Evolutionary conservation across 1,140 invertebrate species (phyloP), one percentile per base, ranked within the genome.

Genomic region (Panonychus citri): DNA sequence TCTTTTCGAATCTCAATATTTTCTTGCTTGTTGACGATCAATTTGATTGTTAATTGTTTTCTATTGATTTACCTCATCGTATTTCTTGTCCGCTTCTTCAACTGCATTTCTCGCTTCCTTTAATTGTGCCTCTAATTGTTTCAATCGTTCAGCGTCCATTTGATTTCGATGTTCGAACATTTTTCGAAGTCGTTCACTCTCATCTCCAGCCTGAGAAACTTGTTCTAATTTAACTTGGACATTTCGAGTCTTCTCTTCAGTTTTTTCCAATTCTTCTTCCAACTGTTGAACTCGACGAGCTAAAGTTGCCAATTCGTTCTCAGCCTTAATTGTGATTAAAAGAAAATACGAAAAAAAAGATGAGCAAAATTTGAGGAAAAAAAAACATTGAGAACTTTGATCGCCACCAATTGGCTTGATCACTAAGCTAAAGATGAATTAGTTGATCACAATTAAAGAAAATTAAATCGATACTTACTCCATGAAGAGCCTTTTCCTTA

Each of bases 1-100:
- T n/a, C n/a, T n/a, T n/a, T n/a, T n/a, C n/a, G n/a, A n/a, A n/a
- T n/a, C n/a, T n/a, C n/a, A n/a, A n/a, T n/a, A n/a, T n/a, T n/a
- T n/a, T n/a, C n/a, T n/a, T n/a, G n/a, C n/a, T n/a, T n/a, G n/a
- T n/a, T n/a, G n/a, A n/a, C n/a, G n/a, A n/a, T n/a, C n/a, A n/a
- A n/a, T n/a, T n/a, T n/a, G 39, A 3, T 40, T 7, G 19, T 7
- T 13, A 40, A 12, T 3, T 13, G 13, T 26, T 12, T 49, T 17
- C 24, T 12, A 48, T 28, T 54, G 49, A 95, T 94, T 93, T 54
- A 95, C 95, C 91, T 99, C 95, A 85, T 99, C 95, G 77, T 97
- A 99, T 95, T 98, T 98, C 77, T 95, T 88, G 80, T 99, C 95
- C 68, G 94, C 93, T 75, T 99, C 95, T 77, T 98, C 94, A 73